Evolutionary conservation across 2,888 invertebrate species (phyloP).

Genomic region (Hypomecis punctinalis): DNA sequence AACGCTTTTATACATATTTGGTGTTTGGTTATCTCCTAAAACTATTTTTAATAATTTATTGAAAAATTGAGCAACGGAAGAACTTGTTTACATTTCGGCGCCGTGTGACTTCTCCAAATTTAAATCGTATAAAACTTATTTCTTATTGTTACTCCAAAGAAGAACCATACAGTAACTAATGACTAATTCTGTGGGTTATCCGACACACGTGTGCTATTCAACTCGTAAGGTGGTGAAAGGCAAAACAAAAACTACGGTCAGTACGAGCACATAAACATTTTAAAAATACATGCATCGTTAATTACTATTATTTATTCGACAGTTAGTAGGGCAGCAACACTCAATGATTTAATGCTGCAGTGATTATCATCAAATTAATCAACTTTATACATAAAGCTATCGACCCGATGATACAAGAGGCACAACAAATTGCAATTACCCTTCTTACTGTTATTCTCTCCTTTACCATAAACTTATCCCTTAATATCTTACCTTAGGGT

Average conservation of each 20-base stretch:
- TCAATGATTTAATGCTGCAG: slow-evolving; percentile 63
- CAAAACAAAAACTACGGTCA: neutral
- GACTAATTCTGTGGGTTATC: too few species aligned
- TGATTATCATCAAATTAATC: slow-evolving; percentile 74
- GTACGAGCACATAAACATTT: neutral
- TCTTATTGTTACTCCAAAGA: too few species aligned
- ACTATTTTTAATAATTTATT: too few species aligned
- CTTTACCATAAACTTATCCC: slow-evolving; percentile 32
- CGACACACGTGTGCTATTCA: neutral
- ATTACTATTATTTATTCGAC: slow-evolving; percentile 26
- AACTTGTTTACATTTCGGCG: too few species aligned
- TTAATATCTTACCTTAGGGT: slow-evolving; percentile 26
- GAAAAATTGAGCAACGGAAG: too few species aligned
- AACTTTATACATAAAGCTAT: slow-evolving; percentile 62
- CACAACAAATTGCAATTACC: slow-evolving; percentile 66
- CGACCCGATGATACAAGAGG: slow-evolving; percentile 58
- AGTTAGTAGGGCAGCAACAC: slow-evolving; percentile 29
- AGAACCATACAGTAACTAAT: too few species aligned
- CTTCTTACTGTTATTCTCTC: slow-evolving; percentile 43
- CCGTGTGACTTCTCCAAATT: too few species aligned
- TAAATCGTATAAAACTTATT: too few species aligned
- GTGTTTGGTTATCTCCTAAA: too few species aligned
- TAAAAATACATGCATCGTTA: slow-evolving; percentile 15
- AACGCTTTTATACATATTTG: too few species aligned
- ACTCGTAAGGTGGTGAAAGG: neutral